A percentile compares a stretch with the other conserved stretches of the same genome.
phyloP scores from a whole-genome alignment of 1,140 invertebrate genomes.

The Asbolus verrucosus region DNA sequence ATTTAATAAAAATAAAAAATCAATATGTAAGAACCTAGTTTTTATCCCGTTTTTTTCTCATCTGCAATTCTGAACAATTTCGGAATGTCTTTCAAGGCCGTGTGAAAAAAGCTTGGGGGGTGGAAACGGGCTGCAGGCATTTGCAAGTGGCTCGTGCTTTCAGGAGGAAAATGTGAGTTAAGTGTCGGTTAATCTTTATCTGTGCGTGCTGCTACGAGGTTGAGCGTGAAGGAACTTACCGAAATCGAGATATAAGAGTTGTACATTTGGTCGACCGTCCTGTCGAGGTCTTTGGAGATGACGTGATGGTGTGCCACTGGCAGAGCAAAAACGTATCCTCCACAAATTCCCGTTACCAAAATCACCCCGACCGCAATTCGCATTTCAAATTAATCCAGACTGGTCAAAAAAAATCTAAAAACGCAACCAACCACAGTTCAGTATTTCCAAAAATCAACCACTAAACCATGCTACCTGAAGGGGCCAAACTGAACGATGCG shows the following conservation, averaged over 20 bases:
- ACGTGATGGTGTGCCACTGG: conserved; percentile 17
- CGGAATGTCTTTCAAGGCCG: no score
- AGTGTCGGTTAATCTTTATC: no score
- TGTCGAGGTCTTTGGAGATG: conserved; percentile 13
- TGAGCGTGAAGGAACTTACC: conserved; percentile 18
- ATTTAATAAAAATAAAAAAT: no score
- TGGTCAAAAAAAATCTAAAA: conserved; percentile 7
- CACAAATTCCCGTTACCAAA: conserved; percentile 28
- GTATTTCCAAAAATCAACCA: no score
- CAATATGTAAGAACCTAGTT: no score
- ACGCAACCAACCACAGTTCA: not conserved
- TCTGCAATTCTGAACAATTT: no score
- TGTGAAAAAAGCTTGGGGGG: no score
- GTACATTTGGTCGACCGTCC: conserved; percentile 17
- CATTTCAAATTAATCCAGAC: conserved; percentile 36
- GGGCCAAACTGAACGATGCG: not conserved
- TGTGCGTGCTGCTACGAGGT: conserved; percentile 13
- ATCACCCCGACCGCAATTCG: conserved; percentile 38
- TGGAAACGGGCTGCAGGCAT: no score
- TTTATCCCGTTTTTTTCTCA: no score
- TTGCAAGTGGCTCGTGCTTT: no score
- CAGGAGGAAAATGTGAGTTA: no score
- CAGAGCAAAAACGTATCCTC: conserved; percentile 10
- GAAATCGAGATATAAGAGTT: conserved; percentile 26
- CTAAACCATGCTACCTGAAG: no score